phyloP scores from a whole-genome alignment of 2,888 invertebrate species.

The Therioaphis trifolii region DNA sequence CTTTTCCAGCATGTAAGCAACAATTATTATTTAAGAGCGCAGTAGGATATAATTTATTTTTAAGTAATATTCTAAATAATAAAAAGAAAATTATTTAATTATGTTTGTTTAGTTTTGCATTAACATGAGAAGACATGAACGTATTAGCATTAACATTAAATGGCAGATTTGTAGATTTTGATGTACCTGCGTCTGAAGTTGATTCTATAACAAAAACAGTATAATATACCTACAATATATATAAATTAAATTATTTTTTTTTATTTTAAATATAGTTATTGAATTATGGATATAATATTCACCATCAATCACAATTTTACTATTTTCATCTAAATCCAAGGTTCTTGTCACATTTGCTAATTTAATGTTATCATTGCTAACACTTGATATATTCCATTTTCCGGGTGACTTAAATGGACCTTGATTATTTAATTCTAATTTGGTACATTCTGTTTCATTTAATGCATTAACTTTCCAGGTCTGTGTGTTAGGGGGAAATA shows the following conservation, averaged over 20 bases:
- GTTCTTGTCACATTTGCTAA: background rate
- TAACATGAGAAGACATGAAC: conserved; percentile 11
- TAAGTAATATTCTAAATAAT: conserved; percentile 12
- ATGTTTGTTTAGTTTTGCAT: background rate
- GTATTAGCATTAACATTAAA: background rate
- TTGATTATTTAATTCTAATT: background rate
- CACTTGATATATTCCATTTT: conserved; percentile 17
- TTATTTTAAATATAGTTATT: background rate
- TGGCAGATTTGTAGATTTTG: background rate
- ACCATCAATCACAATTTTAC: background rate
- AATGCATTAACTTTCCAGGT: background rate
- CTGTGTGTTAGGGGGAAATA: background rate
- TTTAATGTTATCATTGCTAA: background rate
- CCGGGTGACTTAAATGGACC: background rate
- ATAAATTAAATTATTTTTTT: background rate
- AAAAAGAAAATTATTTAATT: background rate
- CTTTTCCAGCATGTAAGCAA: no score
- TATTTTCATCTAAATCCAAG: background rate
- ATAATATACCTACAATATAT: no score
- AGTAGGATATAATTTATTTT: background rate
- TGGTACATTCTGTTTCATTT: background rate
- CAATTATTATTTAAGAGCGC: no score
- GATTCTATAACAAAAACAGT: conserved; percentile 5
- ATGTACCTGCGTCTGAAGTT: background rate
- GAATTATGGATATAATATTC: background rate